A percentile compares a stretch with the other conserved stretches of the same genome.
Conservation (phyloP, 2,797 vertebrate genomes). For the Oceanodroma leucorhoa region DNA sequence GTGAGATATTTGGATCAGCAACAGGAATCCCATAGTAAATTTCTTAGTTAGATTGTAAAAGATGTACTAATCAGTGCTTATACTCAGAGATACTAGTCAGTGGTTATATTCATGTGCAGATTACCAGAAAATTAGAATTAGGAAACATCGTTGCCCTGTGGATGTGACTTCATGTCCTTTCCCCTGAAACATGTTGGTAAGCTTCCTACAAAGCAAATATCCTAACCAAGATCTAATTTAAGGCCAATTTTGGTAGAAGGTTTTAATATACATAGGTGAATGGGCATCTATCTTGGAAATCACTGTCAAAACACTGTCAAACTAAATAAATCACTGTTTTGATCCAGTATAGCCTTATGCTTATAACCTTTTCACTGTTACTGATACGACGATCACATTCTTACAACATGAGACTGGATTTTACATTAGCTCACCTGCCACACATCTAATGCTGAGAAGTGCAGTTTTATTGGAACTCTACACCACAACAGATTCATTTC, state of each 20-base stretch:
- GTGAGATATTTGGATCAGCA: background rate
- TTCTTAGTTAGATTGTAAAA: background rate
- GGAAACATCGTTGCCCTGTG: background rate
- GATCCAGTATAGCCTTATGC: background rate
- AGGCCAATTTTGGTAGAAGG: background rate
- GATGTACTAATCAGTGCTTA: background rate
- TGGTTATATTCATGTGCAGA: background rate
- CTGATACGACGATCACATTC: background rate
- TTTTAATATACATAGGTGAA: background rate
- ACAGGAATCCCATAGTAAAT: background rate
- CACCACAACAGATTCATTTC: background rate
- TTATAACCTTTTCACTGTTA: background rate
- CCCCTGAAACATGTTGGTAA: rapidly evolving
- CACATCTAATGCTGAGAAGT: background rate
- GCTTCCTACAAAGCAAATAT: background rate
- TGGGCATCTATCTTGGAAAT: background rate
- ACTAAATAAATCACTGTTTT: background rate
- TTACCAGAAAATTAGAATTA: background rate
- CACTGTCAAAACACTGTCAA: background rate
- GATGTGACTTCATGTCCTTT: background rate
- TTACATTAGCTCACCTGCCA: background rate
- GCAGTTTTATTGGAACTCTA: background rate
- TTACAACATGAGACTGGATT: background rate
- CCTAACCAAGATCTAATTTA: background rate
- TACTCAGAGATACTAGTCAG: background rate